A percentile compares a stretch with the other conserved stretches of the same genome.
Evolutionary conservation across 2,113 vertebrate genomes (phyloP).

Genomic region (Peromyscus polionotus): DNA sequence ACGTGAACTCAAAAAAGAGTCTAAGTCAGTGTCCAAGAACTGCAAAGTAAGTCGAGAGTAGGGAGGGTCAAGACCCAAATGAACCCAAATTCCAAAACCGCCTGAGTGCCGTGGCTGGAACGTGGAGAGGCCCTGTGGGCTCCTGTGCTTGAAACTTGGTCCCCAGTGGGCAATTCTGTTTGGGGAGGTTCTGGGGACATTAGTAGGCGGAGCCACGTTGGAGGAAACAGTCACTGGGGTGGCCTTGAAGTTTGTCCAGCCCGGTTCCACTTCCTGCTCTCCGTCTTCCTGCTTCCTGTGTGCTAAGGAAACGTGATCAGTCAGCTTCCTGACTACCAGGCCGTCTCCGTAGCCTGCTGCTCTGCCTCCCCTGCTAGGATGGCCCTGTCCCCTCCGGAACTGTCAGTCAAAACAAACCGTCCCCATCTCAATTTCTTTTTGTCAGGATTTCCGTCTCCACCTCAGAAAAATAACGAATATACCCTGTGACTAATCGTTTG

Average conservation of each 20-base stretch:
- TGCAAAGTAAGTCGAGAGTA: neutral
- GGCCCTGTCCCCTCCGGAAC: neutral
- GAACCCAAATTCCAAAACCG: neutral
- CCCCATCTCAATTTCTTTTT: too few relatives aligned
- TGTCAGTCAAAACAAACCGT: neutral
- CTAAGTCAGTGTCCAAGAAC: slow-evolving; percentile 68
- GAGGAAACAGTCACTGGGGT: neutral
- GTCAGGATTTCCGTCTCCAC: neutral
- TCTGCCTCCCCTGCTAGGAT: neutral
- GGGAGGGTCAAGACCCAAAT: slow-evolving; percentile 53
- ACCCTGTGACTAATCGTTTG: neutral
- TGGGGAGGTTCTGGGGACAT: too few relatives aligned
- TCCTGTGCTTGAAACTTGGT: too few relatives aligned
- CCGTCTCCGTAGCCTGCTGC: neutral
- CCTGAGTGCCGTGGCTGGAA: neutral
- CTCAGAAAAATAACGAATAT: neutral
- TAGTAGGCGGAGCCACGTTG: neutral
- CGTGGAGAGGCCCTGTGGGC: neutral
- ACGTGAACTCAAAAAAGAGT: slow-evolving; percentile 72
- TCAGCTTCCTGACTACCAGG: neutral
- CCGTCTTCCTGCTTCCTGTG: neutral
- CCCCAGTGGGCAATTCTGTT: too few relatives aligned
- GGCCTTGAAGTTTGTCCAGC: neutral
- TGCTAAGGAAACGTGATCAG: neutral
- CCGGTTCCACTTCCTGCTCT: neutral